Base-by-base conservation (phyloP, 2,888 invertebrate genomes). In the Rhagonycha lutea region DNA sequence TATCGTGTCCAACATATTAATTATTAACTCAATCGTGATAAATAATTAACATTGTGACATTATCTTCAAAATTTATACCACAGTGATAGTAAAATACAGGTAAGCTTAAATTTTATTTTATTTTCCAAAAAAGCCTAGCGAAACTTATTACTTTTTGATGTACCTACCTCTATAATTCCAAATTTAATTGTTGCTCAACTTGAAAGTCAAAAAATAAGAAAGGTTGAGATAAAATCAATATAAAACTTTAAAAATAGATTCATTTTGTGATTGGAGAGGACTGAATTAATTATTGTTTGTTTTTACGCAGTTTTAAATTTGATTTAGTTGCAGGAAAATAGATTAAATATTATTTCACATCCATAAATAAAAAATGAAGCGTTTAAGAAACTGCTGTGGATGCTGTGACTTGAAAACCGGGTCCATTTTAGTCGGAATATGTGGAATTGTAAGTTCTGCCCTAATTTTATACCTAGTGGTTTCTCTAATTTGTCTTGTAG, bases 371-470 rank as follows among this genome's bases (percentile, higher is more conserved):
- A 65, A 65, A 24, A 76, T 76, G 76, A 67, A 65, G 8, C 47
- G 67, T 14, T 71, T 76, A 63, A 68, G 32, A 61, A 72, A 24
- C 12, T 76, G 76, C 32, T 76, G 76, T 23, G 76, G 76, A n/a
- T 76, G 76, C 14, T 76, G 73, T 60, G 68, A 71, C 60, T 65
- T 76, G n/a, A 73, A 70, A 70, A 73, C 73, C 10, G 76, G 76
- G 14, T 63, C 71, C 18, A 73, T 76, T 63, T 68, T 76, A 67
- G 61, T 70, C n/a, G 76, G 76, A 62, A 68, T 73, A 12, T 70
- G 68, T 70, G 76, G 76, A 73, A 14, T 76, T 68, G 76, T 76
- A 69, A 73, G 76, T 76, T 62, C 62, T 0, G 9, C 14, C 14
- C 1, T 29, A 18, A 68, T 32, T 68, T 68, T 14, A 32, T 14